Conservation (phyloP, 2,113 vertebrate species). For the Pipa parva region DNA sequence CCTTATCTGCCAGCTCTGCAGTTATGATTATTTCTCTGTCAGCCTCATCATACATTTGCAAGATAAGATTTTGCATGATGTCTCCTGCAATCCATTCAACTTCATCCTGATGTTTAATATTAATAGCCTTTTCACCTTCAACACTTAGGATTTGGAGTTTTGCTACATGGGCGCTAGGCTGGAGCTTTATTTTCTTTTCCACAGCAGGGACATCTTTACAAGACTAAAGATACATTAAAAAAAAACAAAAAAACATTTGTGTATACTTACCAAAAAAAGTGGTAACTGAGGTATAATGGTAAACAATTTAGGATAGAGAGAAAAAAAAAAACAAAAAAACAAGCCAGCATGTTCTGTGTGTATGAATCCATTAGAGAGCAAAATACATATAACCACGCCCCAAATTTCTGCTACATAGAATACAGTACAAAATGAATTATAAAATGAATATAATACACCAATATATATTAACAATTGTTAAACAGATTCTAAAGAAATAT, state of each 20-base stretch:
- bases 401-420: too few relatives aligned
- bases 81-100: slow-evolving; percentile 79
- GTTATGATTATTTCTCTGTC: slow-evolving; percentile 69
- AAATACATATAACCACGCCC: too few relatives aligned
- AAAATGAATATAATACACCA: too few relatives aligned
- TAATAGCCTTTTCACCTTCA: slow-evolving; percentile 64
- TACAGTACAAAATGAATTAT: too few relatives aligned
- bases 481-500: too few relatives aligned
- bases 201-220: slow-evolving; percentile 65
- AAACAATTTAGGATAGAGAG: too few relatives aligned
- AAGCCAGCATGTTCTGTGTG: too few relatives aligned
- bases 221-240: slow-evolving; percentile 64
- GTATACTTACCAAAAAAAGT: background rate
- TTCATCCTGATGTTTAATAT: slow-evolving; percentile 77
- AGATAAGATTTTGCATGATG: slow-evolving; percentile 72
- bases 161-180: slow-evolving; percentile 75
- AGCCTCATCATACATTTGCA: slow-evolving; percentile 84
- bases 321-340: background rate
- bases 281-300: too few relatives aligned
- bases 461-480: too few relatives aligned
- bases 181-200: slow-evolving; percentile 69
- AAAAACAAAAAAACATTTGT: background rate
- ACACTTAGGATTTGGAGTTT: slow-evolving; percentile 69
- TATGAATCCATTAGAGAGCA: too few relatives aligned
- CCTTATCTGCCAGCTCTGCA: slow-evolving; percentile 63